Base-by-base conservation (phyloP, 2,888 invertebrate species). In the Heteromurus nitidus region DNA sequence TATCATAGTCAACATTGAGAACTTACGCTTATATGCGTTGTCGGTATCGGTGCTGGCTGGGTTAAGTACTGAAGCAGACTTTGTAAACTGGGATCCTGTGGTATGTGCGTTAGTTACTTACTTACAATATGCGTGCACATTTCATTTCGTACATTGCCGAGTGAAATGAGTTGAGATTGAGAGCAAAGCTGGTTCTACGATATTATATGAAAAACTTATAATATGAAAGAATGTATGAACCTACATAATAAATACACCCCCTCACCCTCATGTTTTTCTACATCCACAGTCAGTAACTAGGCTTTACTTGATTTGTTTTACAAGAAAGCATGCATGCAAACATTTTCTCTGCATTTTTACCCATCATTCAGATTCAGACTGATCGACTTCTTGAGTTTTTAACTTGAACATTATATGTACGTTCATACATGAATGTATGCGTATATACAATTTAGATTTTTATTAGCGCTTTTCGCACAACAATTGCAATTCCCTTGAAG, bases 401-500 rank as follows among this genome's bases (percentile, higher is more conserved):
- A n/a, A 42, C 18, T 42, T 58, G 30, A 18, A 7, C 36, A n/a
- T 60, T 42, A 9, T 64, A 36, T 22, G 3, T 16, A 47, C 3
- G 3, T n/a, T n/a, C n/a, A n/a, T 36, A 36, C 13, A 36, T 36
- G 47, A n/a, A 47, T 11, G 47, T 36, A 18, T 22, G 65, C 24
- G 31, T 24, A 26, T 42, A 22, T 65, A 3, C 50, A 53, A n/a
- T n/a, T n/a, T n/a, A n/a, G n/a, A n/a, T n/a, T n/a, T n/a, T 68
- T 53, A 20, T 58, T 36, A 55, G 60, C 20, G 36, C 53, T 79
- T 68, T 79, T 79, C 79, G 72, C 79, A 79, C 72, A 79, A 55
- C 72, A 79, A 72, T 79, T 79, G 79, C 55, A 36, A 79, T 79
- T 72, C 77, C 72, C 65, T 72, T 79, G 64, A 72, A 79, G 72